Percentiles rank a stretch among this genome's conserved stretches.
Conservation (phyloP, 2,113 vertebrate genomes). For the Tautogolabrus adspersus region DNA sequence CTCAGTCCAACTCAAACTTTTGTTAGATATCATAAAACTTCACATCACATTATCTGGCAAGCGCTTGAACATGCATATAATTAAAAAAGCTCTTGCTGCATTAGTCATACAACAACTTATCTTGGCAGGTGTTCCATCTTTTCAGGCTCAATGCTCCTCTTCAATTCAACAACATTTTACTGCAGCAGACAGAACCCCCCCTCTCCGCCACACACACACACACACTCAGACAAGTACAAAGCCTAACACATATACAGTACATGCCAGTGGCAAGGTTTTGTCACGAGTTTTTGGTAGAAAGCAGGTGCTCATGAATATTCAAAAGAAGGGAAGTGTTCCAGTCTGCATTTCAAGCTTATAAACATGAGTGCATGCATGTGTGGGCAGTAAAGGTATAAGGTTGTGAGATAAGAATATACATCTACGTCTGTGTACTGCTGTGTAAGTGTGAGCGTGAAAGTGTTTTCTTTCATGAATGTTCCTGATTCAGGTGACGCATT, state of each 20-base stretch:
- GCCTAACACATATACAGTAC: not conserved
- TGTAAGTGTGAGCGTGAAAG: not conserved
- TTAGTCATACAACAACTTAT: not conserved
- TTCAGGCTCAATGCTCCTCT: not conserved
- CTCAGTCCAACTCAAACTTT: not conserved
- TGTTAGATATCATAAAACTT: not conserved
- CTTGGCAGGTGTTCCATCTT: not conserved
- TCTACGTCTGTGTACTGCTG: not conserved
- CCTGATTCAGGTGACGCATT: not conserved
- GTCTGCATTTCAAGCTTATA: constrained; percentile 52
- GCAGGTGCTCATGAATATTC: constrained; percentile 79
- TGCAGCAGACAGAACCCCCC: not conserved
- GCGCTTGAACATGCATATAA: not conserved
- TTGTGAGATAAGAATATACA: not conserved
- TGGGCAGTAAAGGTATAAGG: not conserved
- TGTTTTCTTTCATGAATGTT: not conserved
- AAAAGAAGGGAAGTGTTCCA: constrained; percentile 45
- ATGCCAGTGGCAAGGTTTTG: constrained; percentile 24
- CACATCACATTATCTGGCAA: not conserved
- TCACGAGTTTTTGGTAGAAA: constrained; percentile 50
- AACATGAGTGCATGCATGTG: constrained; percentile 35
- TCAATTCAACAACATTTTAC: not conserved
- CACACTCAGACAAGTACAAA: not conserved
- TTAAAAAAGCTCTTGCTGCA: not conserved
- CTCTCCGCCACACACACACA: not conserved